Percentiles rank a stretch among this genome's conserved stretches.
phyloP scores from a whole-genome alignment of 2,113 vertebrate species.

The Parus major region DNA sequence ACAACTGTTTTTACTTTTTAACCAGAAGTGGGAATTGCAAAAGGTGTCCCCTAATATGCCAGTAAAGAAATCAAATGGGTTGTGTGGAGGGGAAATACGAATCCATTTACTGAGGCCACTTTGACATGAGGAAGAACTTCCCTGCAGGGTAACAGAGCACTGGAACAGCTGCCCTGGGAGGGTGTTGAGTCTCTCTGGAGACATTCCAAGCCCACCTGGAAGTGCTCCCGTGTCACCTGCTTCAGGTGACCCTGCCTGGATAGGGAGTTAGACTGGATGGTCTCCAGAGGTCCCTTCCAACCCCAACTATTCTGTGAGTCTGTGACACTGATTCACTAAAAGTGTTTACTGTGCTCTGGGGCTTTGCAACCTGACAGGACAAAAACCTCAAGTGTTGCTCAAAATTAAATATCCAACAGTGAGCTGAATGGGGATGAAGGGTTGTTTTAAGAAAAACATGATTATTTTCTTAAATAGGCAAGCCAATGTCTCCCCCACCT shows the following conservation, averaged over 20 bases:
- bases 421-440: not conserved
- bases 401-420: not conserved
- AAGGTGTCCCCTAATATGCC: not conserved
- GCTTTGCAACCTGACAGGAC: not conserved
- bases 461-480: not conserved
- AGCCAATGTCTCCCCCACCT: not conserved
- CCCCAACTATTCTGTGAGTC: not conserved
- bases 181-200: not conserved
- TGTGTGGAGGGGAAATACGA: rapidly evolving
- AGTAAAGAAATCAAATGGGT: not conserved
- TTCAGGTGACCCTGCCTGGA: not conserved
- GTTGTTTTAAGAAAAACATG: not conserved
- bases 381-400: not conserved
- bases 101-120: not conserved
- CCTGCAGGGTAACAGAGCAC: not conserved
- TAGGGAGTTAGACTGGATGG: not conserved
- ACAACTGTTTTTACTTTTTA: not conserved
- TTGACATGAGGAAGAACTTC: not conserved
- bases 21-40: not conserved
- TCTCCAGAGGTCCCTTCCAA: not conserved
- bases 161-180: not conserved
- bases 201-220: not conserved
- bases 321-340: not conserved
- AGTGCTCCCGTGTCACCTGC: not conserved
- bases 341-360: not conserved